phyloP scores from a whole-genome alignment of 92 coral and sea anemone species.

The Porites divaricata region DNA sequence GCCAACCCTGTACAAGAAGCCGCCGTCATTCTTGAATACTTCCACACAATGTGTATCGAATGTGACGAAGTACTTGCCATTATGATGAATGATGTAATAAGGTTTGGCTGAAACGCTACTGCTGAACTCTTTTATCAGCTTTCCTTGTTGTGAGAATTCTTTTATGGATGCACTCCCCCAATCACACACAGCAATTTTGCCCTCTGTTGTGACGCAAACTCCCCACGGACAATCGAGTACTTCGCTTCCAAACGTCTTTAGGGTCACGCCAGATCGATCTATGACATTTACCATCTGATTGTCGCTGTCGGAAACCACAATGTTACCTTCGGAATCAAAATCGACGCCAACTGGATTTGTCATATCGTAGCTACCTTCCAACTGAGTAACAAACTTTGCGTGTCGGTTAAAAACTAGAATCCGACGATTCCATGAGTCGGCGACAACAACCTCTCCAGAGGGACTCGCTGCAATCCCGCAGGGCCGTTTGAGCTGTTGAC shows the following conservation, averaged over 20 bases:
- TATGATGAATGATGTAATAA: slow-evolving; percentile 73
- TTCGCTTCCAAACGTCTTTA: slow-evolving; percentile 67
- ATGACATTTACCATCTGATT: slow-evolving; percentile 66
- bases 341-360: slow-evolving; percentile 75
- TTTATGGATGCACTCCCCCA: slow-evolving; percentile 77
- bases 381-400: slow-evolving; percentile 39
- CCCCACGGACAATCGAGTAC: slow-evolving; percentile 83
- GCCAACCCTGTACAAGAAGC: slow-evolving; percentile 72
- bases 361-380: slow-evolving; percentile 43
- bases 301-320: slow-evolving; percentile 82
- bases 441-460: slow-evolving; percentile 72
- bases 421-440: slow-evolving; percentile 77
- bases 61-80: slow-evolving; percentile 68
- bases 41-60: slow-evolving; percentile 73
- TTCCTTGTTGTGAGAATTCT: slow-evolving; percentile 75
- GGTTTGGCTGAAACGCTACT: slow-evolving; percentile 70
- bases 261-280: slow-evolving; percentile 65
- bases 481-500: slow-evolving; percentile 65
- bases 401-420: slow-evolving; percentile 57
- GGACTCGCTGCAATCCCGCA: slow-evolving; percentile 66
- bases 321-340: slow-evolving; percentile 71
- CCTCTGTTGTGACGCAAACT: slow-evolving; percentile 60
- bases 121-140: slow-evolving; percentile 51
- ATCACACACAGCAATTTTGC: slow-evolving; percentile 74
- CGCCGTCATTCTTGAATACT: slow-evolving; percentile 66